Base-by-base conservation (phyloP, 2,113 vertebrate genomes). In the Phrynosoma platyrhinos region DNA sequence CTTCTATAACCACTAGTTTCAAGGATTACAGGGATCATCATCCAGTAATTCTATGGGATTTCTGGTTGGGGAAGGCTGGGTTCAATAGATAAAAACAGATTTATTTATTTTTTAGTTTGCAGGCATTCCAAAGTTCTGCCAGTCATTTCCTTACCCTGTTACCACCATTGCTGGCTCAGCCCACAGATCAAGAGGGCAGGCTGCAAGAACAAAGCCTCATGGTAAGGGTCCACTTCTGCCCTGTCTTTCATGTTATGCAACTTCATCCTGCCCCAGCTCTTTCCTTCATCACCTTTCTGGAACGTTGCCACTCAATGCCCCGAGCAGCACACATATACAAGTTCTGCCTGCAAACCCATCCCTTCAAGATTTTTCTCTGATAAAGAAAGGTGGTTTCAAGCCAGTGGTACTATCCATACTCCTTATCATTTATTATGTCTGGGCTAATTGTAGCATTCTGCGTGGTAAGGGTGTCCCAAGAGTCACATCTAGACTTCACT, bases 181-280 rank as follows among this genome's bases (percentile, higher is more conserved):
- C 95, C 5, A 88, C 89, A 0, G 91, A 96, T 74, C 86, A 74
- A 0, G 86, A 97, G 84, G 95, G 90, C 82, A 94, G 68, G 79
- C 89, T 97, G 32, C 85, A 68, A 69, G 94, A 93, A 91, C 95
- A 97, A 92, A 96, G 96, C 86, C 94, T 97, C 36, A 84, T 90
- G 96, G 97, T 97, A 96, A 96, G 84, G 1, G 1, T 88, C 23
- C 9, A 10, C 52, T 64, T 23, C 36, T 81, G 25, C 42, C 0
- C 71, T 82, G 20, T 25, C 13, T 74, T 47, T 5, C 18, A 18
- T 74, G 76, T 62, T 68, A 83, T 32, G 21, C 72, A 55, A 9
- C 30, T 77, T 20, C 9, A 18, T 88, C 42, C 36, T 83, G 30
- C 9, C 58, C 30, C 52, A 2, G 23, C 32, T n/a, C n/a, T 58